Evolutionary conservation across 2,888 invertebrate genomes (phyloP).

Genomic region (Allygus modestus): DNA sequence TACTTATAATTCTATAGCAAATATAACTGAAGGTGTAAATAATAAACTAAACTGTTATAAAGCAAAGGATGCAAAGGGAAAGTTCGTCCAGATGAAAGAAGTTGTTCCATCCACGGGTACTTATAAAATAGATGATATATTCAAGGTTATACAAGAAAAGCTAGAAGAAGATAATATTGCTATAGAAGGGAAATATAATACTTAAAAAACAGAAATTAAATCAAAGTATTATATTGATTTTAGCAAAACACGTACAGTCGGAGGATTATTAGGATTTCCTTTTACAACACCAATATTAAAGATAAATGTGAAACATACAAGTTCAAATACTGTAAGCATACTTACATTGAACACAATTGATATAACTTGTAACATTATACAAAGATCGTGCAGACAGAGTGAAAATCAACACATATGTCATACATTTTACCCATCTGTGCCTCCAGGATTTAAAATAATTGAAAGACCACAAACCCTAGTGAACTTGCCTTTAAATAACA

Average conservation of each 20-base stretch:
- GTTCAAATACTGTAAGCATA: constrained; percentile 14
- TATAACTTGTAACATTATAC: constrained; percentile 49
- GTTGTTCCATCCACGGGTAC: neutral
- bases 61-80: neutral
- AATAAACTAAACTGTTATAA: neutral
- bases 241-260: neutral
- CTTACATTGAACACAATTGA: constrained; percentile 33
- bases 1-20: constrained; percentile 49
- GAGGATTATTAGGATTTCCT: constrained; percentile 28
- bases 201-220: constrained; percentile 13
- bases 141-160: neutral
- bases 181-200: constrained; percentile 41
- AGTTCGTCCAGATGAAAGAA: neutral
- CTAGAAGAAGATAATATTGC: constrained; percentile 12
- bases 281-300: neutral
- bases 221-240: constrained; percentile 33
- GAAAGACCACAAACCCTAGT: constrained; percentile 48
- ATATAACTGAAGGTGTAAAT: constrained; percentile 19
- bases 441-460: constrained; percentile 36
- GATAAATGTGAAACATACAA: neutral
- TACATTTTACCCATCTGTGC: constrained; percentile 42
- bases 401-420: constrained; percentile 35
- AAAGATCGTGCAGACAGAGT: constrained; percentile 26
- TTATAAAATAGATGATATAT: constrained; percentile 46
- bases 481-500: constrained; percentile 31